Evolutionary conservation across 64 coral and sea anemone species (phyloP), one percentile per base, ranked within the genome.

Genomic region (Platygyra sinensis): DNA sequence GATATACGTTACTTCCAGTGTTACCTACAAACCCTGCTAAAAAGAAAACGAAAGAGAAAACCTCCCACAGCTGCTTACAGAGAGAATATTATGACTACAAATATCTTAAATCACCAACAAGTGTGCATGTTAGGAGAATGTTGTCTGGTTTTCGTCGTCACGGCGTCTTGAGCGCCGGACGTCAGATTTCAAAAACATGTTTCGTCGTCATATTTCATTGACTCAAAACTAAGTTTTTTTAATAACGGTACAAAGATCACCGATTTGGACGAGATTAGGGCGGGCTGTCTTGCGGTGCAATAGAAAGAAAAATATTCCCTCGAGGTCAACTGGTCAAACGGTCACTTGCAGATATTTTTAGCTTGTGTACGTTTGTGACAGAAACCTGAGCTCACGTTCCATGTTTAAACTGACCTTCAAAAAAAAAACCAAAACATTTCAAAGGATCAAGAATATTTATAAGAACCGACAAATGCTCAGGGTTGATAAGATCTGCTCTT

Each of bases 271-370:
- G 51, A 77, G 19, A 50, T 27, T 55, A 79, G 24, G 0, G 22
- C 10, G 24, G 0, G 22, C 10, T 55, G 19, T 28, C 24, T 13
- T 12, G 46, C 76, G 46, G 76, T 14, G 24, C 2, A 54, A 14
- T 78, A 8, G 54, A 79, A 52, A 27, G 24, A 24, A 79, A 52
- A 57, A 79, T 30, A 79, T 27, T 29, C 46, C 24, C 12, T 20
- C 51, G 49, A 79, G 76, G 76, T 79, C 31, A 52, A 77, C 38
- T 49, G 8, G 75, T 77, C 76, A 54, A 55, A 38, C 12, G 64
- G 8, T 67, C 64, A 9, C 64, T 18, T 25, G 54, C 10, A 15
- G 54, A 57, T 57, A 57, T 57, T 14, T 57, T 57, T 57, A 57
- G 54, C 54, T 57, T 13, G 54, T 57, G 36, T n/a, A 2, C 3